These are phyloP conservation scores for Macrochelys suwanniensis DNA, from an alignment of 2,797 vertebrate species.

Conservation along the genomic window DNA sequence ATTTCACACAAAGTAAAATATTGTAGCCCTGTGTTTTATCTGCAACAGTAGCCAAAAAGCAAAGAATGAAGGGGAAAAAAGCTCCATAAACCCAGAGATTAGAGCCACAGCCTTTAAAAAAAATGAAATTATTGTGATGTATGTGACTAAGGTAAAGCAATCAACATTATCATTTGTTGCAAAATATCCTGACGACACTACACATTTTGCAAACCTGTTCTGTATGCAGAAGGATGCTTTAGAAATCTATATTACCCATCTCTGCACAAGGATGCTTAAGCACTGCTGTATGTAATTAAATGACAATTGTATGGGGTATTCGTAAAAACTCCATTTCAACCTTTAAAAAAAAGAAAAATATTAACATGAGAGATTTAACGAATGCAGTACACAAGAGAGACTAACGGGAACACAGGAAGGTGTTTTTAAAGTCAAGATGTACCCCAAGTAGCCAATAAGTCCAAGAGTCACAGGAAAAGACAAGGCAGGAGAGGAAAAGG, in stretches of 20 bases:
- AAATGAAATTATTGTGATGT: not conserved
- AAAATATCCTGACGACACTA: not conserved
- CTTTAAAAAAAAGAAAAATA: not conserved
- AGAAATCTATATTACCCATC: not conserved
- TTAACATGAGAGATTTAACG: not conserved
- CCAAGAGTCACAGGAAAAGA: not conserved
- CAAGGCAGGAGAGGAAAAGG: not conserved
- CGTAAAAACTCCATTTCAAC: not conserved
- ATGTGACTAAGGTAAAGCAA: no score
- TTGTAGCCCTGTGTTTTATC: not conserved
- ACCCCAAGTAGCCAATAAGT: not conserved
- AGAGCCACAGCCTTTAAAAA: not conserved
- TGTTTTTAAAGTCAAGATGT: not conserved
- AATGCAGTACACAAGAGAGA: not conserved
- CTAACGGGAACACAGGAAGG: not conserved
- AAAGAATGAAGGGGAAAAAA: not conserved
- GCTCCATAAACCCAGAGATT: not conserved
- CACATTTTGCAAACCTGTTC: not conserved
- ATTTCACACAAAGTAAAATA: not conserved
- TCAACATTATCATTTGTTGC: not conserved
- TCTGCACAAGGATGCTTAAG: not conserved
- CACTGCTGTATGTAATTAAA: rapidly evolving
- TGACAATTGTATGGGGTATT: not conserved
- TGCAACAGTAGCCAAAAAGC: not conserved
- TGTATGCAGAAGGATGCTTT: not conserved